Evolutionary conservation across 2,888 invertebrate genomes (phyloP).

Genomic region (Spilosoma lubricipeda): DNA sequence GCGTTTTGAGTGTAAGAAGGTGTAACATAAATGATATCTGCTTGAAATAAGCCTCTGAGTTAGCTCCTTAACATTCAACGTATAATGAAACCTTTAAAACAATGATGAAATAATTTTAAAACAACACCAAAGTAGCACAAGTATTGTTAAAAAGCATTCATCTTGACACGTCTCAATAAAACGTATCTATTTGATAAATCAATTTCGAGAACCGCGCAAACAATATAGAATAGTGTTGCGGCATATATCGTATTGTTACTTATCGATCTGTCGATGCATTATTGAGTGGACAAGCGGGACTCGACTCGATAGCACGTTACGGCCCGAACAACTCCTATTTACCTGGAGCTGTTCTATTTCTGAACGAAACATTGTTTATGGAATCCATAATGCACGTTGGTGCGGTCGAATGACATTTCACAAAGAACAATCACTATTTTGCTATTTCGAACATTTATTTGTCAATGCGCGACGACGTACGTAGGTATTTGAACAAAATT

Average conservation of each 20-base stretch:
- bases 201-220: conserved; percentile 18
- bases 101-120: background rate
- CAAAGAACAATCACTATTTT: conserved; percentile 59
- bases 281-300: conserved; percentile 72
- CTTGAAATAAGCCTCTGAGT: background rate
- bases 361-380: conserved; percentile 78
- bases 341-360: conserved; percentile 74
- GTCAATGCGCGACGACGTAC: conserved; percentile 3
- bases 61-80: background rate
- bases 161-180: conserved; percentile 15
- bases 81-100: background rate
- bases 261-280: conserved; percentile 81
- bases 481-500: background rate
- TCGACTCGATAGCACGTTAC: conserved; percentile 58
- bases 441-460: conserved; percentile 37
- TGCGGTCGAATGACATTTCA: conserved; percentile 70
- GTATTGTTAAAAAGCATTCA: conserved; percentile 5
- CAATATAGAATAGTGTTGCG: conserved; percentile 59
- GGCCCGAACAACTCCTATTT: conserved; percentile 64
- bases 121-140: background rate
- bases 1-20: background rate
- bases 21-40: background rate
- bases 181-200: conserved; percentile 20
- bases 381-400: conserved; percentile 74
- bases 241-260: conserved; percentile 57